Percentiles rank a stretch among this genome's conserved stretches.
Evolutionary conservation across 64 coral and sea anemone species (phyloP).

Genomic region (Porites australiensis): DNA sequence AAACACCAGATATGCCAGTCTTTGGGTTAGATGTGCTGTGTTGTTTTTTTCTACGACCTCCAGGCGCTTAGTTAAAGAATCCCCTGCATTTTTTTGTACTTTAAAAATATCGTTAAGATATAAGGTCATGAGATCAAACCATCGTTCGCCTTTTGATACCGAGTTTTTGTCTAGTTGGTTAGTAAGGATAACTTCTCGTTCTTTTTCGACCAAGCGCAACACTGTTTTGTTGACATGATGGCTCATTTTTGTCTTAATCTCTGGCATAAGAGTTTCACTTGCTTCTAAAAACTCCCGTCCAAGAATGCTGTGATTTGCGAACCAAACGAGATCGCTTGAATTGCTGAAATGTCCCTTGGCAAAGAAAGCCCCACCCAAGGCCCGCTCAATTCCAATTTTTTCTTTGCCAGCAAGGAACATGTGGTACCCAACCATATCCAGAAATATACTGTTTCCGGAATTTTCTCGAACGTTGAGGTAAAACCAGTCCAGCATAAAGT

Average conservation of each 20-base stretch:
- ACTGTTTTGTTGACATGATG: background rate
- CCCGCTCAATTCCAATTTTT: constrained; percentile 56
- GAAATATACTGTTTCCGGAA: background rate
- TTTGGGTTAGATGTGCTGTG: background rate
- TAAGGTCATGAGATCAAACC: constrained; percentile 68
- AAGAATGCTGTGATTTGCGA: constrained; percentile 52
- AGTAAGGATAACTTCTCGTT: constrained; percentile 41
- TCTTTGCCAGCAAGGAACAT: constrained; percentile 73
- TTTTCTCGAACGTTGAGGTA: background rate
- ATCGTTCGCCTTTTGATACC: background rate
- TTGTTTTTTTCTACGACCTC: background rate
- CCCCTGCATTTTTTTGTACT: constrained; percentile 57
- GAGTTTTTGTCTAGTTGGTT: constrained; percentile 19
- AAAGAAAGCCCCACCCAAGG: constrained; percentile 73
- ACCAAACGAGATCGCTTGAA: constrained; percentile 36
- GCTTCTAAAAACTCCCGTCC: constrained; percentile 32
- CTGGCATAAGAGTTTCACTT: constrained; percentile 59
- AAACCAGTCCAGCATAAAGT: constrained; percentile 35
- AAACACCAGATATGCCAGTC: constrained; percentile 13
- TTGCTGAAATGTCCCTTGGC: constrained; percentile 39
- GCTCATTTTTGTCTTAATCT: constrained; percentile 7
- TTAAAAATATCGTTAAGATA: constrained; percentile 51
- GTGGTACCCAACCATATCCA: constrained; percentile 50
- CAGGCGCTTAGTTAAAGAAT: background rate
- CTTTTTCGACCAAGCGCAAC: background rate